A percentile compares a stretch with the other conserved stretches of the same genome.
These are phyloP conservation scores for Muscicapa striata DNA, from an alignment of 2,797 vertebrate species.

Conservation along the genomic window DNA sequence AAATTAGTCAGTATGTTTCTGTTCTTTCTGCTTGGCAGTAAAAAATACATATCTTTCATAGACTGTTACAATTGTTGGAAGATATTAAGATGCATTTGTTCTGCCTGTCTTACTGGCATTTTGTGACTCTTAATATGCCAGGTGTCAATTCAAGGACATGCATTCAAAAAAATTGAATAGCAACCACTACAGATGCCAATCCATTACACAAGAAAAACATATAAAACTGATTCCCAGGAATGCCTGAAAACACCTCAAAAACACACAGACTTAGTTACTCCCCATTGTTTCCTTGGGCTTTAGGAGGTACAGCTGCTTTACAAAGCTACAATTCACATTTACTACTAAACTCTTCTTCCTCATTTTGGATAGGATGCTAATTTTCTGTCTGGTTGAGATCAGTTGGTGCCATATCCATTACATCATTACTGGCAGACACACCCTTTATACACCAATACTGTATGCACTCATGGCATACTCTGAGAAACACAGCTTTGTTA, in stretches of 20 bases:
- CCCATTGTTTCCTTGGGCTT: background rate
- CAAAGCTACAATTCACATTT: background rate
- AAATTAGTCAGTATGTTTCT: slow-evolving; percentile 77
- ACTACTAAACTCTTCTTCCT: background rate
- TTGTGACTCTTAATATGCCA: background rate
- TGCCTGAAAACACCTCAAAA: background rate
- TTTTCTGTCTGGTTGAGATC: background rate
- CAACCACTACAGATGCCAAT: background rate
- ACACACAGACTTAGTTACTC: background rate
- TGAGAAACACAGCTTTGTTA: background rate
- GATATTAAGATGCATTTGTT: background rate
- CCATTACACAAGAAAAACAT: background rate
- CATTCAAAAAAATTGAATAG: background rate
- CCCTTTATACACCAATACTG: background rate
- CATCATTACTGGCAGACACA: background rate
- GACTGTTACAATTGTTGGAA: background rate
- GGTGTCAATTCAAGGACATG: background rate
- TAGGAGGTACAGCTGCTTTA: background rate
- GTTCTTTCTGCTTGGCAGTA: slow-evolving; percentile 74
- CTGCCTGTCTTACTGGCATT: background rate
- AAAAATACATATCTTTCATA: background rate
- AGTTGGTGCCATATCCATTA: background rate
- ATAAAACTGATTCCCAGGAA: background rate
- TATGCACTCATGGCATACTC: background rate
- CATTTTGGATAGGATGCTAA: background rate